A percentile compares a stretch with the other conserved stretches of the same genome.
These are phyloP conservation scores for Chymomyza caudatula DNA, from an alignment of 2,888 invertebrate species.

Conservation along the genomic window DNA sequence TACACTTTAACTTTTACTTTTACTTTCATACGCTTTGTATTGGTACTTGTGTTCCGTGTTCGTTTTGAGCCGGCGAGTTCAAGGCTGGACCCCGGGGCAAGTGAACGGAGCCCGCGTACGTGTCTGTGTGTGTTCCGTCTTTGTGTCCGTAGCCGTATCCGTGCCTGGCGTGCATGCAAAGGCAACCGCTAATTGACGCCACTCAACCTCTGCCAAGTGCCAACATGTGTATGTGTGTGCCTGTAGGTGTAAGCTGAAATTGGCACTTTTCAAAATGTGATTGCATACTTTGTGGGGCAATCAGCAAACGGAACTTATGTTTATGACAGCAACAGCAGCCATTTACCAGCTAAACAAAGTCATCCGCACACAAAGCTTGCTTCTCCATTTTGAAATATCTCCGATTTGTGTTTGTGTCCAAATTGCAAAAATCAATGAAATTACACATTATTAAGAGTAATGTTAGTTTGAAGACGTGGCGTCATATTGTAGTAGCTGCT, in stretches of 20 bases:
- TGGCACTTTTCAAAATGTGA: conserved; percentile 4
- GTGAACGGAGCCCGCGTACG: not conserved
- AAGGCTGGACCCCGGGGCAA: conserved; percentile 38
- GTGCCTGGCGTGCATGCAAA: not conserved
- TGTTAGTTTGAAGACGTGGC: no score
- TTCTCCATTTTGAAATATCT: not conserved
- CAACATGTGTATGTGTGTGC: conserved; percentile 11
- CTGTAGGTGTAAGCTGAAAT: not conserved
- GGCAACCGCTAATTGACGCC: conserved; percentile 41
- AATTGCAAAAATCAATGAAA: no score
- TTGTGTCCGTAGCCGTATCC: not conserved
- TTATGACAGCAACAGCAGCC: not conserved
- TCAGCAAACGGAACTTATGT: not conserved
- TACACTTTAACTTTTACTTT: conserved; percentile 28
- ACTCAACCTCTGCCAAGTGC: conserved; percentile 25
- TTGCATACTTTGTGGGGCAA: conserved; percentile 48
- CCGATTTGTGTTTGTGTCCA: not conserved
- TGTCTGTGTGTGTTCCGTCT: not conserved
- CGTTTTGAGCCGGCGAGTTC: conserved; percentile 60
- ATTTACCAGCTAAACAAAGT: not conserved
- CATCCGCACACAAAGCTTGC: not conserved
- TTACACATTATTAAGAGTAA: no score
- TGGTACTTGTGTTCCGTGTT: conserved; percentile 50
- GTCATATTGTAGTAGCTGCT: no score
- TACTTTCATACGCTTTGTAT: conserved; percentile 58